Base-by-base conservation (phyloP, 1,140 invertebrate genomes). In the Neuroterus valhalla region DNA sequence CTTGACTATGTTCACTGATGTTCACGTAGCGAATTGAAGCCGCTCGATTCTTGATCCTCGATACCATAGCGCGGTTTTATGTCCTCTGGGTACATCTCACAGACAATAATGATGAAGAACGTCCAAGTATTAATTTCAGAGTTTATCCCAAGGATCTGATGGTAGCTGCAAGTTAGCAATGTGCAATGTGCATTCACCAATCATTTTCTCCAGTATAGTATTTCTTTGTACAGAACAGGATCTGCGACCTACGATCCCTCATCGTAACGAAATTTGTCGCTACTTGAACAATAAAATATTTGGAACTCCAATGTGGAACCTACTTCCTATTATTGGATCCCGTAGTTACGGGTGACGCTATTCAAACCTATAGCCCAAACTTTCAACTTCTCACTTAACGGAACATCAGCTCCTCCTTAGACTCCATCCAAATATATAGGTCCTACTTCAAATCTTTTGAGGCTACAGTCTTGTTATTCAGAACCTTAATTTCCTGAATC, bases 81-180 rank as follows among this genome's bases (percentile, higher is more conserved):
- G 55, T 62, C 55, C 55, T 62, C 55, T 62, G 31, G 55, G 55
- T 26, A 62, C 55, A 62, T 62, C 23, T 26, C 55, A 62, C 55
- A 23, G 55, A 62, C 55, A 62, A 62, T 62, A 62, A 62, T 62
- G 55, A 62, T 62, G 55, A 62, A 62, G 55, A 38, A 62, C 55
- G 55, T 62, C 55, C 55, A 62, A 62, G 55, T 62, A 62, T 62
- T 62, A 62, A 62, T 62, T 62, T 62, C 55, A 62, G 55, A 62
- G 31, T 62, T 62, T 62, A 62, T 62, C 55, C 26, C 55, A 26
- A 31, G 23, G 23, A 62, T 62, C 55, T 62, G 23, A 62, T 62
- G n/a, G 26, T 62, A 62, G 55, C 55, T 26, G 31, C 55, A 62
- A 62, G 55, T 62, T n/a, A 6, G 31, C 31, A 10, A 38, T 38